phyloP scores from a whole-genome alignment of 2,888 invertebrate genomes.

The Leistus spinibarbis region DNA sequence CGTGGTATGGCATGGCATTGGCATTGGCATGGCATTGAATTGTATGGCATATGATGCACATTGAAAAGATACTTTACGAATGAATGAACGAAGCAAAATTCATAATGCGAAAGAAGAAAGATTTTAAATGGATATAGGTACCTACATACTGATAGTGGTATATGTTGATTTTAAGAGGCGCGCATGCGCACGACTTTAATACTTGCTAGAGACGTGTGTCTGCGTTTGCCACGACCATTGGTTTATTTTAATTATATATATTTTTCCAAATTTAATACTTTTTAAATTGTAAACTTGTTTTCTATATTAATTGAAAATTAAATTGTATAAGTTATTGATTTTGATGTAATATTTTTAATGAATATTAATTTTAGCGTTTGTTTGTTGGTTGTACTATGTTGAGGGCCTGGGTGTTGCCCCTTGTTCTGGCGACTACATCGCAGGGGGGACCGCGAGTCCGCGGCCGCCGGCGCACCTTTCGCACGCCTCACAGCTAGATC shows the following conservation, averaged over 20 bases:
- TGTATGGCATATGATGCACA: neutral
- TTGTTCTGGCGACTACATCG: slow-evolving; percentile 54
- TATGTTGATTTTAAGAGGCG: slow-evolving; percentile 34
- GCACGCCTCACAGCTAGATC: slow-evolving; percentile 42
- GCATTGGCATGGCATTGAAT: too few species aligned
- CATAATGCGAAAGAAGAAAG: neutral
- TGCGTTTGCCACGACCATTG: slow-evolving; percentile 14
- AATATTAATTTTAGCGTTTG: slow-evolving; percentile 34
- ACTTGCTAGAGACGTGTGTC: neutral
- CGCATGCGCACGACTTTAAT: neutral
- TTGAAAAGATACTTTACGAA: neutral
- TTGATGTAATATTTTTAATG: slow-evolving; percentile 46
- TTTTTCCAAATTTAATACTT: neutral
- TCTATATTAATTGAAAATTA: slow-evolving; percentile 48
- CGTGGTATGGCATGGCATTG: too few species aligned
- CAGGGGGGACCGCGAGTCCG: slow-evolving; percentile 49
- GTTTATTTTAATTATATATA: slow-evolving; percentile 25
- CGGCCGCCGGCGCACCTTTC: slow-evolving; percentile 42
- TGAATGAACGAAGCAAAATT: neutral
- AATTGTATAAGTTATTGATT: slow-evolving; percentile 55
- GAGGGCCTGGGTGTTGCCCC: slow-evolving; percentile 46
- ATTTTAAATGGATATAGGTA: slow-evolving; percentile 22
- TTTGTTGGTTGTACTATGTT: slow-evolving; percentile 39
- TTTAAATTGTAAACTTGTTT: slow-evolving; percentile 19
- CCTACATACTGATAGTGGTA: slow-evolving; percentile 36